A percentile compares a stretch with the other conserved stretches of the same genome.
phyloP scores from a whole-genome alignment of 2,113 vertebrate genomes.

The Salvator merianae region DNA sequence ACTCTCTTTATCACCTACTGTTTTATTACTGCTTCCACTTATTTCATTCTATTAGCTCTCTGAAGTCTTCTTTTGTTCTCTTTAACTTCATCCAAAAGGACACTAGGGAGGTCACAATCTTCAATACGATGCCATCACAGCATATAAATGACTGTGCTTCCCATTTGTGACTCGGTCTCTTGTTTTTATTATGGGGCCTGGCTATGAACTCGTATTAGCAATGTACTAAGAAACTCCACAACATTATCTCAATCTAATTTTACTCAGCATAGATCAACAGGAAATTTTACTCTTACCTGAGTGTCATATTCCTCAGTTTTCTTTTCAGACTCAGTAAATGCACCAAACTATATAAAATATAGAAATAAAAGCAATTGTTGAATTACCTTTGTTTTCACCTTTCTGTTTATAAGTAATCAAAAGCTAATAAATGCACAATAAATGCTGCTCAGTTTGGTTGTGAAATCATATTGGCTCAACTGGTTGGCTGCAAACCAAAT shows the following conservation, averaged over 20 bases:
- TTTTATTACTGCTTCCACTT: too few relatives aligned
- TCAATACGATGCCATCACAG: background rate
- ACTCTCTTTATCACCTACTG: too few relatives aligned
- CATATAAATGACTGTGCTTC: background rate
- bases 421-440: too few relatives aligned
- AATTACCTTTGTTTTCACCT: background rate
- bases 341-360: slow-evolving; percentile 83
- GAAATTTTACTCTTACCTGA: slow-evolving; percentile 77
- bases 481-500: too few relatives aligned
- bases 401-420: background rate
- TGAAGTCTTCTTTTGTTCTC: background rate
- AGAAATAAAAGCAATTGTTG: background rate
- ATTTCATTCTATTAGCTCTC: too few relatives aligned
- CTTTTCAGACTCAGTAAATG: slow-evolving; percentile 88
- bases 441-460: too few relatives aligned
- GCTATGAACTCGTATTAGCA: background rate
- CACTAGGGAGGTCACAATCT: background rate
- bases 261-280: background rate
- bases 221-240: background rate
- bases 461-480: too few relatives aligned
- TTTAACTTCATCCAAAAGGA: background rate
- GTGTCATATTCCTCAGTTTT: slow-evolving; percentile 93
- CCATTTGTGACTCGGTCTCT: background rate
- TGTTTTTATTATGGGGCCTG: background rate
- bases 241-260: background rate